phyloP scores from a whole-genome alignment of 1,140 invertebrate species.

The Tribolium madens region DNA sequence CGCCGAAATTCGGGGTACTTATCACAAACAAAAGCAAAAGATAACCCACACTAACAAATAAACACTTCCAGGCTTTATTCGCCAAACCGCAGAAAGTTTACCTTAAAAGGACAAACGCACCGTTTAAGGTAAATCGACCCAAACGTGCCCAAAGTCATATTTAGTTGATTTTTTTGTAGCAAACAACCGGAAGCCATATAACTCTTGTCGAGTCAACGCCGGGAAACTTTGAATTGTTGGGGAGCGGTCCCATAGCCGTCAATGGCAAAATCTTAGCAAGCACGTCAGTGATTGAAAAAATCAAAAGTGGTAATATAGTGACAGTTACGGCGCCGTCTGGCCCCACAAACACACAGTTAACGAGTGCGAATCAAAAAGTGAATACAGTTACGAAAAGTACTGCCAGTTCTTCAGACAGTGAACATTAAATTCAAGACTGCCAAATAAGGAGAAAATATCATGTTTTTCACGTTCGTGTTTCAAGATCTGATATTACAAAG shows the following conservation, averaged over 20 bases:
- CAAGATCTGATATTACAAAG: constrained; percentile 29
- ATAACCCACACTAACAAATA: background rate
- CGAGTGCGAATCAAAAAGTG: constrained; percentile 31
- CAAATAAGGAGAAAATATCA: background rate
- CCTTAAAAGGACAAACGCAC: background rate
- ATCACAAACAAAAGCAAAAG: constrained; percentile 42
- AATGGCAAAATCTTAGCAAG: constrained; percentile 52
- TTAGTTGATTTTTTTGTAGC: background rate
- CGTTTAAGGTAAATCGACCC: background rate
- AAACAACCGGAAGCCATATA: constrained; percentile 50
- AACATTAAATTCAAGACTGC: constrained; percentile 28
- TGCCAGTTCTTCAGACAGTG: constrained; percentile 30
- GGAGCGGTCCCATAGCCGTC: constrained; percentile 52
- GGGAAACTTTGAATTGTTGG: constrained; percentile 59
- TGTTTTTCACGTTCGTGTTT: constrained; percentile 15
- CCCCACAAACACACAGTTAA: constrained; percentile 33
- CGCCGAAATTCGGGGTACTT: constrained; percentile 54
- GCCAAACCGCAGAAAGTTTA: constrained; percentile 36
- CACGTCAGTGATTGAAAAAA: constrained; percentile 40
- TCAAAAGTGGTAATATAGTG: constrained; percentile 51
- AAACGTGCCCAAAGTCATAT: background rate
- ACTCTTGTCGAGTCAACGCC: constrained; percentile 60
- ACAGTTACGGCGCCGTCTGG: constrained; percentile 47
- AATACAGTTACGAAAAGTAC: constrained; percentile 32
- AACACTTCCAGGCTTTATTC: constrained; percentile 16